A percentile compares a stretch with the other conserved stretches of the same genome.
Evolutionary conservation across 2,888 invertebrate species (phyloP).

Genomic region (Drosophila demipolita): DNA sequence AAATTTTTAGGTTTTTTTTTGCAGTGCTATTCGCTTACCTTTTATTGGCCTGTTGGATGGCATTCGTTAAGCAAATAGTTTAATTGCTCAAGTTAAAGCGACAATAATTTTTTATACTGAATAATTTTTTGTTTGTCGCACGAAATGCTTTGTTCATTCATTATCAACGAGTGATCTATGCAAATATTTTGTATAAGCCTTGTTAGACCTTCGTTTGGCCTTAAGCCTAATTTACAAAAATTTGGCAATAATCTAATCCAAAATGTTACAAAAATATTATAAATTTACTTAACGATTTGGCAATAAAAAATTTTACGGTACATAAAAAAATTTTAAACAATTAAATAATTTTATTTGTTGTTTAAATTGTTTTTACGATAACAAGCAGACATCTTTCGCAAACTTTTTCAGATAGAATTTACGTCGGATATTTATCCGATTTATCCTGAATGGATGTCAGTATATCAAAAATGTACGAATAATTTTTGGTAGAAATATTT

Average conservation of each 20-base stretch:
- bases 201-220: slow-evolving; percentile 9
- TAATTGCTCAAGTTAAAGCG: slow-evolving; percentile 42
- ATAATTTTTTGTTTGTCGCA: slow-evolving; percentile 20
- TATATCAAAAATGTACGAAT: no score
- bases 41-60: slow-evolving; percentile 39
- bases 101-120: slow-evolving; percentile 24
- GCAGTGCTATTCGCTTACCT: slow-evolving; percentile 12
- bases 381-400: background rate
- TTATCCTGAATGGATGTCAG: no score
- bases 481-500: no score
- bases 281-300: background rate
- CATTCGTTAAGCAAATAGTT: slow-evolving; percentile 48
- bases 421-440: background rate
- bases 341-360: background rate
- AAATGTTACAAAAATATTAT: background rate
- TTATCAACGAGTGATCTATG: slow-evolving; percentile 7
- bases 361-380: background rate
- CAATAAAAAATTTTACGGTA: background rate
- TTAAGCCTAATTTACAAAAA: slow-evolving; percentile 4
- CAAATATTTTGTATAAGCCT: slow-evolving; percentile 3
- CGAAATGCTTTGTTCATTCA: slow-evolving; percentile 2
- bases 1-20: background rate
- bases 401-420: background rate
- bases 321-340: slow-evolving; percentile 6
- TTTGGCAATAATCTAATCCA: slow-evolving; percentile 19